These are phyloP conservation scores for Schizothorax lantsangensis DNA, from an alignment of 2,797 vertebrate species.

Conservation along the genomic window DNA sequence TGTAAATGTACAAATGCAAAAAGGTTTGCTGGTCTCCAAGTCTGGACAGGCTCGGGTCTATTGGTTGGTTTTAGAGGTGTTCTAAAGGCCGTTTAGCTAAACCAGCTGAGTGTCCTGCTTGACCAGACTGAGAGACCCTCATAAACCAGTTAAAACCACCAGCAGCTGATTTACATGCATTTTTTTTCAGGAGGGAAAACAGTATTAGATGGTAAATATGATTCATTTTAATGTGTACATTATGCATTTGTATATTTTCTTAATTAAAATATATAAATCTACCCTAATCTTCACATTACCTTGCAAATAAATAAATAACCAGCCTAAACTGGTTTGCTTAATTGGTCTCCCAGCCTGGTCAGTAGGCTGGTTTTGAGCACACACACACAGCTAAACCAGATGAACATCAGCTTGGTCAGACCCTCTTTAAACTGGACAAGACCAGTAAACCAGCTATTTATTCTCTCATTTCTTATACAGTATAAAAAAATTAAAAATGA, in stretches of 20 bases:
- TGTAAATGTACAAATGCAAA: conserved; percentile 3
- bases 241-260: conserved; percentile 1
- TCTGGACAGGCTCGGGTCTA: not conserved
- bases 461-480: not conserved
- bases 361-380: not conserved
- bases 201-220: not conserved
- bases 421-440: not conserved
- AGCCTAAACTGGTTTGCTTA: not conserved
- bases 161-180: too few relatives aligned
- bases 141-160: not conserved
- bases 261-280: not conserved
- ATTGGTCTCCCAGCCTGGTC: not conserved
- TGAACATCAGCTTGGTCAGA: not conserved
- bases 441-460: not conserved
- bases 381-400: not conserved
- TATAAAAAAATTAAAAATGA: not conserved
- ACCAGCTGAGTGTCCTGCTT: not conserved
- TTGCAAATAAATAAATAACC: not conserved
- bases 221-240: not conserved
- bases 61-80: not conserved
- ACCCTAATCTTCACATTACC: not conserved
- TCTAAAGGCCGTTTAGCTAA: not conserved
- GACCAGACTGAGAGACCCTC: not conserved
- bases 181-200: not conserved
- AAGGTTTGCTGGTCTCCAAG: not conserved